A percentile compares a stretch with the other conserved stretches of the same genome.
Conservation (phyloP, 2,888 invertebrate species). For the Oscheius sp. region DNA sequence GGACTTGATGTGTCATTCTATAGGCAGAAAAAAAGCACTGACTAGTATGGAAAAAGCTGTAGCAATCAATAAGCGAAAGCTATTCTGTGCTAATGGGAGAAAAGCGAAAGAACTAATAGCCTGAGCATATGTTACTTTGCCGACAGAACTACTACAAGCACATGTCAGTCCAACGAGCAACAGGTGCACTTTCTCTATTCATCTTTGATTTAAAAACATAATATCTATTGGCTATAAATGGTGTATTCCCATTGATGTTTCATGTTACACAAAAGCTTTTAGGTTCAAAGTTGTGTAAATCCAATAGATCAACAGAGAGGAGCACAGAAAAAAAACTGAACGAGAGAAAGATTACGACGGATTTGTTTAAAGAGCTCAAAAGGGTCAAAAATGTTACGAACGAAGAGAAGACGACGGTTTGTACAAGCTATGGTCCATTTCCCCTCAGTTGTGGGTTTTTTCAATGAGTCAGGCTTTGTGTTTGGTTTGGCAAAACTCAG, state of each 20-base stretch:
- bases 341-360: neutral
- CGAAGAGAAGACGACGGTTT: neutral
- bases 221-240: neutral
- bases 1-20: too few relatives aligned
- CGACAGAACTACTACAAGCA: neutral
- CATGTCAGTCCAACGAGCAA: slow-evolving; percentile 5
- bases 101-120: neutral
- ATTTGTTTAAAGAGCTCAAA: neutral
- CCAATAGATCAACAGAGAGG: neutral
- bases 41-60: neutral
- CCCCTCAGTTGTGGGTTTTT: slow-evolving; percentile 23
- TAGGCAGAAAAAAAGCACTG: too few relatives aligned
- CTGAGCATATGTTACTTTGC: neutral
- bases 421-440: slow-evolving; percentile 29
- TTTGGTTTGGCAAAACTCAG: slow-evolving; percentile 18
- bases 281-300: slow-evolving; percentile 3
- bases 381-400: neutral
- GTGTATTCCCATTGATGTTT: too few relatives aligned
- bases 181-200: neutral
- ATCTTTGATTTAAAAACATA: neutral
- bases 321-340: neutral
- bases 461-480: slow-evolving; percentile 26
- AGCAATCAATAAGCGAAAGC: neutral
- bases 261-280: slow-evolving; percentile 17
- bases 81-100: neutral